Percentiles rank a stretch among this genome's conserved stretches.
These are phyloP conservation scores for Mirounga angustirostris DNA, from an alignment of 2,113 vertebrate genomes.

Conservation along the genomic window DNA sequence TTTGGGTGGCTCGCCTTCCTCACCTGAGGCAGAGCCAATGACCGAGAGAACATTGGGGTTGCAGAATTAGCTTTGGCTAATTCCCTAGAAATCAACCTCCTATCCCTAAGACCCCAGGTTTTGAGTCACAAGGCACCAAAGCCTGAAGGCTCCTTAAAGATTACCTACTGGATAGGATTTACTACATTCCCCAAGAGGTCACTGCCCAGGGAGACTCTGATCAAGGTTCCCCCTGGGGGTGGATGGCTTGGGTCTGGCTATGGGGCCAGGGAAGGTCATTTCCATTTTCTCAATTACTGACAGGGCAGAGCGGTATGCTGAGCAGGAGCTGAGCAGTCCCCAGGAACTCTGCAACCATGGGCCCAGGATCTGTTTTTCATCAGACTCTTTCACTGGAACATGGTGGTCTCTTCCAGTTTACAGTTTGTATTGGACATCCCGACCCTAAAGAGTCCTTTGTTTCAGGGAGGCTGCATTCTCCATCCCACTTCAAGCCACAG, in stretches of 20 bases:
- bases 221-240: conserved; percentile 76
- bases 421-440: background rate
- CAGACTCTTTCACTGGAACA: background rate
- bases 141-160: conserved; percentile 76
- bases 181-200: conserved; percentile 84
- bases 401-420: background rate
- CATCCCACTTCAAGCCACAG: background rate
- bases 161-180: conserved; percentile 80
- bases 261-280: conserved; percentile 71
- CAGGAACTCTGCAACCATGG: background rate
- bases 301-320: background rate
- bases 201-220: conserved; percentile 78
- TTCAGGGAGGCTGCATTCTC: background rate
- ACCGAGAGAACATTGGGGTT: conserved; percentile 9
- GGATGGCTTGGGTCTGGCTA: conserved; percentile 78
- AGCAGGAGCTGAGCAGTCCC: background rate
- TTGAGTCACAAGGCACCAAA: conserved; percentile 73
- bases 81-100: conserved; percentile 77
- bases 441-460: background rate
- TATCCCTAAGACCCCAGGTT: conserved; percentile 60
- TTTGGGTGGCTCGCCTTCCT: background rate
- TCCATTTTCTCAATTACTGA: conserved; percentile 75
- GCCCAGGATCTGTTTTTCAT: background rate
- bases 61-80: conserved; percentile 24
- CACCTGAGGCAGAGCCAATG: background rate